phyloP scores from a whole-genome alignment of 1,140 invertebrate genomes.

The Lordiphosa clarofinis region DNA sequence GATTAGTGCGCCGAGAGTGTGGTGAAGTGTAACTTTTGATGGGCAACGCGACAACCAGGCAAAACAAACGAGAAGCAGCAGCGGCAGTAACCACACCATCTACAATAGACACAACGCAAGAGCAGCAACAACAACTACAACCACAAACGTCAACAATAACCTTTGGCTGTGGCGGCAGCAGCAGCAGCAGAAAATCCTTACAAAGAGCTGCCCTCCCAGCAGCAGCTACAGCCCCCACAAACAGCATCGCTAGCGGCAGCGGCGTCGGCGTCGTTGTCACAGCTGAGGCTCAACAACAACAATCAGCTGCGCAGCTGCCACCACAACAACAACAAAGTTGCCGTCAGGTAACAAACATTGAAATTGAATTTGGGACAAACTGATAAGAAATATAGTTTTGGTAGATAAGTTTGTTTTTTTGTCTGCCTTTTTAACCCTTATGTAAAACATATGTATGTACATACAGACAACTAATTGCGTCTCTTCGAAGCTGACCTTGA shows the following conservation, averaged over 20 bases:
- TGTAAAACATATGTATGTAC: constrained; percentile 8
- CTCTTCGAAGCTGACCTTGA: constrained; percentile 12
- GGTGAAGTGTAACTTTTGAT: constrained; percentile 34
- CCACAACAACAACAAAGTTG: constrained; percentile 8
- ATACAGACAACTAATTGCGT: constrained; percentile 20
- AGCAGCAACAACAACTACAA: constrained; percentile 22
- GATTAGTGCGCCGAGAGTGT: constrained; percentile 15
- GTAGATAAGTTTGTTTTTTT: constrained; percentile 19
- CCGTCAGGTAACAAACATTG: constrained; percentile 23
- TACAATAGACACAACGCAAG: constrained; percentile 6
- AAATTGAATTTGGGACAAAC: constrained; percentile 22
- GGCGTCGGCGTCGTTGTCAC: constrained; percentile 1
- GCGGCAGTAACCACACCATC: constrained; percentile 9
- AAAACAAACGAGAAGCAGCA: constrained; percentile 32
- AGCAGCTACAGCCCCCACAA: constrained; percentile 2
- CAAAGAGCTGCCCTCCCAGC: constrained; percentile 4
- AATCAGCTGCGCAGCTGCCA: constrained; percentile 15
- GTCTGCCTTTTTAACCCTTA: not conserved
- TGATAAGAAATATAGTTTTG: constrained; percentile 24
- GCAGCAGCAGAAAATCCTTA: constrained; percentile 15
- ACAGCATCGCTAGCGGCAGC: constrained; percentile 8
- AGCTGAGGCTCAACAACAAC: constrained; percentile 14
- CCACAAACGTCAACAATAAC: constrained; percentile 11
- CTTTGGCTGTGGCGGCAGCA: constrained; percentile 21
- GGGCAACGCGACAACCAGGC: constrained; percentile 47